phyloP scores from a whole-genome alignment of 2,113 vertebrate genomes.

The Motacilla tschutschensis region DNA sequence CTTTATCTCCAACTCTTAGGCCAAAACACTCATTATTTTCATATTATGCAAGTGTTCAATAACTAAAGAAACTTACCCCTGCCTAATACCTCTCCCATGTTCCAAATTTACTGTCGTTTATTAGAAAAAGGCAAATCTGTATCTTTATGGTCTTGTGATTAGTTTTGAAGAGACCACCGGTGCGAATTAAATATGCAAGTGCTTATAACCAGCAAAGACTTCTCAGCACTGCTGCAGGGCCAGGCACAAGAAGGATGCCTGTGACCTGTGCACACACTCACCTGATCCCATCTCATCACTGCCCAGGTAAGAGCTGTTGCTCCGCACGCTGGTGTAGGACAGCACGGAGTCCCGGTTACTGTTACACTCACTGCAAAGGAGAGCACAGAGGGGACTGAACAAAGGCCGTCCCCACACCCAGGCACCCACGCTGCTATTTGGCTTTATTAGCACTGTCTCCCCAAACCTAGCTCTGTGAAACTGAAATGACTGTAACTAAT shows the following conservation, averaged over 20 bases:
- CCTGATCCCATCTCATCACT: conserved; percentile 98
- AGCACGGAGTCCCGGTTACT: conserved; percentile 96
- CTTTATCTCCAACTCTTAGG: not conserved
- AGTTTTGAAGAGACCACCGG: not conserved
- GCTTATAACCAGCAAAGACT: not conserved
- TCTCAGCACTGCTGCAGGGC: not conserved
- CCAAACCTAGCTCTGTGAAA: not conserved
- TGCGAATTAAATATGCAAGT: not conserved
- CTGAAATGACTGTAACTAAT: not conserved
- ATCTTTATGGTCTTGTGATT: not conserved
- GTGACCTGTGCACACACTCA: conserved; percentile 52
- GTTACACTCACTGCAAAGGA: conserved; percentile 87
- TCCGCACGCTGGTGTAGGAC: conserved; percentile 94
- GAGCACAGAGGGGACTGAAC: not conserved
- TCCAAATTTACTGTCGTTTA: not conserved
- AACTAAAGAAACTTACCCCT: not conserved
- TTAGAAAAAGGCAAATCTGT: not conserved
- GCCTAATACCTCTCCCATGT: not conserved
- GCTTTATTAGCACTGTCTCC: not conserved
- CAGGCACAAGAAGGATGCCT: not conserved
- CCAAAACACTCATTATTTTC: not conserved
- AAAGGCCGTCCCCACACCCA: not conserved
- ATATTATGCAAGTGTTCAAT: not conserved
- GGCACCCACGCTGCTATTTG: not conserved
- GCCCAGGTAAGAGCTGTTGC: conserved; percentile 95